phyloP scores from a whole-genome alignment of 2,888 invertebrate genomes.

The Graphium colonna region DNA sequence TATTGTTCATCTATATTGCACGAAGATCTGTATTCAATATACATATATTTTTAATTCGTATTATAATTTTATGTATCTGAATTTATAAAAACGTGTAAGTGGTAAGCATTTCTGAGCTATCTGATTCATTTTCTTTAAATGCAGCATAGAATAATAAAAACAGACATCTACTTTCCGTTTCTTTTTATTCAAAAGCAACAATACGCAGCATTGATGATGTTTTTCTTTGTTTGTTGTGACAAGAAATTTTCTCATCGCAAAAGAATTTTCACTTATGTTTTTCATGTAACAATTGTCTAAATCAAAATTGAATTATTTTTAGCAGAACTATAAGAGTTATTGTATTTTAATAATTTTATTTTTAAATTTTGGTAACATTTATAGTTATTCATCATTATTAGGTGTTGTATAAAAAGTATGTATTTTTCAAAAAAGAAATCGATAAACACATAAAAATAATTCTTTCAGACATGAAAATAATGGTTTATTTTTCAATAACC shows the following conservation, averaged over 20 bases:
- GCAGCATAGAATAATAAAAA: slow-evolving; percentile 13
- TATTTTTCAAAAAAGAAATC: too few species aligned
- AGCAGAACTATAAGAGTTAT: too few species aligned
- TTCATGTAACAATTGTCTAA: background rate
- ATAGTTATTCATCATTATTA: slow-evolving; percentile 10
- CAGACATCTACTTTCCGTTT: slow-evolving; percentile 2
- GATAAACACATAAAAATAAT: too few species aligned
- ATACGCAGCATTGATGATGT: slow-evolving; percentile 5
- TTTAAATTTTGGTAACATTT: slow-evolving; percentile 9
- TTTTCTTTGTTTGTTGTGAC: slow-evolving; percentile 11
- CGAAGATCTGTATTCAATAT: too few species aligned
- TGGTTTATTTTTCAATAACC: too few species aligned
- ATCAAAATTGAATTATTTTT: slow-evolving; percentile 17
- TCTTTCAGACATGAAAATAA: too few species aligned
- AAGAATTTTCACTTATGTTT: background rate
- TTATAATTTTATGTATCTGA: slow-evolving; percentile 23
- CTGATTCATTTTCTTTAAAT: slow-evolving; percentile 15
- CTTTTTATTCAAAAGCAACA: slow-evolving; percentile 14
- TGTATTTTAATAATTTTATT: too few species aligned
- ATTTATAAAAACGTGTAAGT: background rate
- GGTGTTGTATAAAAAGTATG: too few species aligned
- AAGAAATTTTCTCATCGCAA: slow-evolving; percentile 12
- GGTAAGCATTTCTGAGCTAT: slow-evolving; percentile 8
- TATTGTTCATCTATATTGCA: too few species aligned
- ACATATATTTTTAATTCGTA: slow-evolving; percentile 14